These are phyloP conservation scores for Pseudobourletiella spinata DNA, from an alignment of 1,140 invertebrate genomes.

Conservation along the genomic window DNA sequence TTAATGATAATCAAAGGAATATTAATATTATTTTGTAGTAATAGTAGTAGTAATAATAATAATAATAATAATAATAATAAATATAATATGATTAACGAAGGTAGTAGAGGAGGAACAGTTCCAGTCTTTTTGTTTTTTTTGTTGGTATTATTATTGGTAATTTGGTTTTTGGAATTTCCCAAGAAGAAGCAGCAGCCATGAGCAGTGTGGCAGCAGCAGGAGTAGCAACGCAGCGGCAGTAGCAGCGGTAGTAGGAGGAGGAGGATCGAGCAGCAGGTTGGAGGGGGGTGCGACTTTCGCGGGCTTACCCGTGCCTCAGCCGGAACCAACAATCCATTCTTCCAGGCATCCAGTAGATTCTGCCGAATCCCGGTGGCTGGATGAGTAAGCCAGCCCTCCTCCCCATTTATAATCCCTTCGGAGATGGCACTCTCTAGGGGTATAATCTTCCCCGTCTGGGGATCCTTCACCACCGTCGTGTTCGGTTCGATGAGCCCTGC, in stretches of 20 bases:
- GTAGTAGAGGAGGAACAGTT: too few species aligned
- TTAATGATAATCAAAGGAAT: too few species aligned
- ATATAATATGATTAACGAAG: too few species aligned
- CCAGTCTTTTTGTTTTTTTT: too few species aligned
- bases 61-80: too few species aligned
- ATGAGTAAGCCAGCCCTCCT: constrained; percentile 59
- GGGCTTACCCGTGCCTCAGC: constrained; percentile 81
- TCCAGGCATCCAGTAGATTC: constrained; percentile 75
- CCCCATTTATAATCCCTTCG: constrained; percentile 61
- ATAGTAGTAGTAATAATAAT: too few species aligned
- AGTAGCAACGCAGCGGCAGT: background rate
- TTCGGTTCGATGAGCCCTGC: constrained; percentile 73
- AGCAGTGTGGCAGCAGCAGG: background rate
- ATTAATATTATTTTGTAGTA: too few species aligned
- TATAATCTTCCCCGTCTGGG: constrained; percentile 60
- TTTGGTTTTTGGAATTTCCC: background rate
- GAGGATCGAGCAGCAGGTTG: too few species aligned
- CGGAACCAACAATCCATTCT: constrained; percentile 74
- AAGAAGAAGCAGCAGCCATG: background rate
- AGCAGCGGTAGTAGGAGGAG: too few species aligned
- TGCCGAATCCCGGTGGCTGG: constrained; percentile 55
- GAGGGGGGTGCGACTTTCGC: too few species aligned
- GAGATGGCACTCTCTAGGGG: constrained; percentile 69
- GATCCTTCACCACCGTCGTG: constrained; percentile 70
- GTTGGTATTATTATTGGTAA: too few species aligned